Evolutionary conservation across 2,113 vertebrate genomes (phyloP), one percentile per base, ranked within the genome.

Genomic region (Grallaria varia): DNA sequence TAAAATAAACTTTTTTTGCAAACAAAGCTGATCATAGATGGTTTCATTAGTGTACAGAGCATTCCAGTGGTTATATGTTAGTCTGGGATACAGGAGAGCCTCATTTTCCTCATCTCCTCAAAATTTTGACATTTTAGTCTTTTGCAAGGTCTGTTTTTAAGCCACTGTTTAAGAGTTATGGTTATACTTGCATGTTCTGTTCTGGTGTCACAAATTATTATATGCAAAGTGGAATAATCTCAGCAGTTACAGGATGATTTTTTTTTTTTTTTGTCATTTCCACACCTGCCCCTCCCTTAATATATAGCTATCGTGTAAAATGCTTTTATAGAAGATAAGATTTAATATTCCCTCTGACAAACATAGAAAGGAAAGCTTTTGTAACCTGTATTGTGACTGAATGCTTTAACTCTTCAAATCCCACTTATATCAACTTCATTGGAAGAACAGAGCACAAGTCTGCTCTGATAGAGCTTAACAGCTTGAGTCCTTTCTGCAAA

Each of bases 401-500:
- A 31, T 39, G 31, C 22, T 88, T 92, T 86, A 95, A 74, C 72
- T 52, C 86, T 77, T 92, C 31, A 92, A 92, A 84, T 77, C 55
- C 24, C 45, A 55, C 4, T 16, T 22, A 56, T 60, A 68, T 87
- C 27, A 55, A 27, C 21, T 60, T 64, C 21, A 58, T 71, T 71
- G 67, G 64, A 63, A 73, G 62, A 87, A 87, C 52, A 81, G 55
- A 74, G 33, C 25, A 62, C 25, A 66, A 20, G 10, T 82, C 39
- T 94, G 52, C 33, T 82, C 22, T 76, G 20, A 8, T n/a, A 58
- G 12, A 45, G 59, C 15, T 90, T 84, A 64, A 52, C 37, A 80
- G 45, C 77, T 14, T 20, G 76, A 90, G 6, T 33, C 27, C 24
- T 84, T 72, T 60, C 47, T 92, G 16, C 42, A 89, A 74, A 67